A percentile compares a stretch with the other conserved stretches of the same genome.
phyloP scores from a whole-genome alignment of 2,797 vertebrate genomes.

The Gambusia yucatana region DNA sequence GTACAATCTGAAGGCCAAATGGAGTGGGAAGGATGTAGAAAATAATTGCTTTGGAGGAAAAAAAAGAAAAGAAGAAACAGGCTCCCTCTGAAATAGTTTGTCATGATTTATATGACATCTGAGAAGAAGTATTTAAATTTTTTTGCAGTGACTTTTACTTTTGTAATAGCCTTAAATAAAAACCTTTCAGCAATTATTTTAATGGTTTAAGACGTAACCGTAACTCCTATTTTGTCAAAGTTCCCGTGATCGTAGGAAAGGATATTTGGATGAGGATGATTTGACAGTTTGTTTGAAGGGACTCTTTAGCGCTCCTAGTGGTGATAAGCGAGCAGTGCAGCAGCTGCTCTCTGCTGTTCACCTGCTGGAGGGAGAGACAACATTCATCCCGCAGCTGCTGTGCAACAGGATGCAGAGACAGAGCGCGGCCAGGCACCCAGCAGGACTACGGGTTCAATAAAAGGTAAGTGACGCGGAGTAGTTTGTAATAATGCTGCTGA shows the following conservation, averaged over 20 bases:
- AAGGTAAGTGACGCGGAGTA: conserved; percentile 30
- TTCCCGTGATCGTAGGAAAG: neutral
- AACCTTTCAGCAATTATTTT: neutral
- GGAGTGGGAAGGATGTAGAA: neutral
- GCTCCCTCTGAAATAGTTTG: neutral
- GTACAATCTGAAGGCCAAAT: neutral
- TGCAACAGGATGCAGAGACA: conserved; percentile 16
- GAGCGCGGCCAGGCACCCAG: neutral
- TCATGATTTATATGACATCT: neutral
- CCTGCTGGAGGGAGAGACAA: conserved; percentile 35
- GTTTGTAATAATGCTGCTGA: accelerated
- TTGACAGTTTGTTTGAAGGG: conserved; percentile 3
- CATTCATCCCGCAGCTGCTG: conserved; percentile 23
- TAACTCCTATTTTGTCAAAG: neutral
- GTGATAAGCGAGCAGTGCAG: neutral
- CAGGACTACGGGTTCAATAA: conserved; percentile 8
- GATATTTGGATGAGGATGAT: neutral
- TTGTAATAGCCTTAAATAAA: neutral
- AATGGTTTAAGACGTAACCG: neutral
- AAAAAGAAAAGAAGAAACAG: conserved; percentile 6
- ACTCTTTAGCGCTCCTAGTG: conserved; percentile 39
- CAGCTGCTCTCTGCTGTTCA: conserved; percentile 24
- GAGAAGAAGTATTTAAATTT: neutral
- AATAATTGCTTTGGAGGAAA: conserved; percentile 16
- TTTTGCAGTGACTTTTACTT: neutral